Evolutionary conservation across 2,113 vertebrate genomes (phyloP).

Genomic region (Mus pahari): DNA sequence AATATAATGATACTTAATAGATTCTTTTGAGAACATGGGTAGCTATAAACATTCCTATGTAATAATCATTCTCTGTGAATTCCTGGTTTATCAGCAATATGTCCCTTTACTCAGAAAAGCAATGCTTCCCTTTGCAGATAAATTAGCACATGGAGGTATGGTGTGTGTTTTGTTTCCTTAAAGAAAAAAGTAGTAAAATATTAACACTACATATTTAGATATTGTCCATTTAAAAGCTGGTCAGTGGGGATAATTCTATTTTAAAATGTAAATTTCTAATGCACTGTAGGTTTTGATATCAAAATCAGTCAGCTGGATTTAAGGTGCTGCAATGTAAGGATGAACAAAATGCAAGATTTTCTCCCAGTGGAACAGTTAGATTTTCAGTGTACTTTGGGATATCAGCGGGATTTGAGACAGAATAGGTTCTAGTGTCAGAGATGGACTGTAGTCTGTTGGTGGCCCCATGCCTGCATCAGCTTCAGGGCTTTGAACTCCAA

Average conservation of each 20-base stretch:
- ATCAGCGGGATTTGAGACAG: not conserved
- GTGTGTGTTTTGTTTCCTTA: not conserved
- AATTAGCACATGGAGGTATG: constrained; percentile 24
- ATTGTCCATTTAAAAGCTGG: constrained; percentile 71
- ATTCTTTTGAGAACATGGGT: constrained; percentile 53
- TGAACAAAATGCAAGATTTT: constrained; percentile 55
- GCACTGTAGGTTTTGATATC: constrained; percentile 57
- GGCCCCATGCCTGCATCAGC: not conserved
- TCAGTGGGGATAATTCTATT: constrained; percentile 54
- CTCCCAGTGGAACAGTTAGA: constrained; percentile 52
- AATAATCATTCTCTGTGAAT: constrained; percentile 57
- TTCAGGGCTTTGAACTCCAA: not conserved
- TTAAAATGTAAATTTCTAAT: constrained; percentile 79
- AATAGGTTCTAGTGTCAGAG: not conserved
- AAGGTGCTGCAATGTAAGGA: constrained; percentile 83
- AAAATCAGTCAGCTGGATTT: constrained; percentile 75
- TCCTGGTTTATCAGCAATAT: constrained; percentile 61
- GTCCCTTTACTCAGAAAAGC: constrained; percentile 14
- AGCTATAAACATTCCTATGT: not conserved
- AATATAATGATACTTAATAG: constrained; percentile 64
- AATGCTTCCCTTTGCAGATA: not conserved
- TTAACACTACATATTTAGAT: constrained; percentile 76
- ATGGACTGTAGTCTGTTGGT: not conserved
- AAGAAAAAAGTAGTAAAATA: not conserved
- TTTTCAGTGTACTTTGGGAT: not conserved